Base-by-base conservation (phyloP, 2,888 invertebrate species). In the Pachliopta kotzebuea region DNA sequence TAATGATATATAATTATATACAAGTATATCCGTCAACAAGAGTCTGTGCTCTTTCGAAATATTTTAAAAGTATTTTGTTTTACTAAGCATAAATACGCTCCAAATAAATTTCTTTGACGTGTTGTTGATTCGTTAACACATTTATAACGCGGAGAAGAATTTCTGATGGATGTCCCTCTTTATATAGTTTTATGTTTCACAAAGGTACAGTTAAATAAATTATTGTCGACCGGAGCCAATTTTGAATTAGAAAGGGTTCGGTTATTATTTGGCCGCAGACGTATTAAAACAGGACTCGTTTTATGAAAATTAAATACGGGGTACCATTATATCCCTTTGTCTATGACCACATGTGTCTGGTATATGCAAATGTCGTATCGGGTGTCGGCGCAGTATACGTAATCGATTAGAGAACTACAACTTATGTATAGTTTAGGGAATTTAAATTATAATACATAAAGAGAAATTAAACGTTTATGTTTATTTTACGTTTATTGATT, bases 261-360 rank as follows among this genome's bases (percentile, higher is more conserved):
- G 79, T 82, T 86, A 88, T 86, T 84, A 88, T 86, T 87, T 81
- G 76, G 72, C 80, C 75, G 81, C 83, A 84, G 85, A 86, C 85
- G 78, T 87, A 90, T 90, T 90, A 88, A 87, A 88, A 83, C 79
- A 79, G 84, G 83, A 82, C 79, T 86, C 83, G 83, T 89, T 90
- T 86, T 88, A 88, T 88, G 86, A 90, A 90, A 91, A 90, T 90
- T 90, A 88, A 90, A 90, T 89, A 88, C 85, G 80, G 85, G 81
- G n/a, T 79, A 76, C 81, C 76, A 80, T 84, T 81, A 79, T 79
- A 81, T 81, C 88, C 90, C 86, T 83, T 86, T 88, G 86, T 86
- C 84, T 87, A 86, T 84, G 83, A 79, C 81, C 88, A 88, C 90
- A 90, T 91, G 90, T 90, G 90, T 82, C 79, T 74, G 83, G 85